These are phyloP conservation scores for Eptatretus atami DNA, from an alignment of 2,797 vertebrate species.

Conservation along the genomic window DNA sequence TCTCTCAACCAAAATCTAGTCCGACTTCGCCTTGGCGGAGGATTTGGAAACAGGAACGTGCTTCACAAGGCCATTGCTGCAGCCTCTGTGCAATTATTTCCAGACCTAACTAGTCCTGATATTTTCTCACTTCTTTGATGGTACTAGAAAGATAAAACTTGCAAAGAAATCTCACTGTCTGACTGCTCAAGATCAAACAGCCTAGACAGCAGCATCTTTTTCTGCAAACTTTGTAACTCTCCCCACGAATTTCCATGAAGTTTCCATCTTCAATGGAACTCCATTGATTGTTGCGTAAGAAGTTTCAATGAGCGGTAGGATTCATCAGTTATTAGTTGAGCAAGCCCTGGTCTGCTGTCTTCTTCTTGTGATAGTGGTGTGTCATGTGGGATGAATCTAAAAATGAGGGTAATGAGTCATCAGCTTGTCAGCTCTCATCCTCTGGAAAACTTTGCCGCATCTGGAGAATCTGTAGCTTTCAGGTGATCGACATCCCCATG, in stretches of 20 bases:
- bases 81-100: too few species aligned
- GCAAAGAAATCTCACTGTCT: constrained; percentile 64
- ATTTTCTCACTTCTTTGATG: too few species aligned
- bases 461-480: constrained; percentile 4
- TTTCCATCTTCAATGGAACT: constrained; percentile 88
- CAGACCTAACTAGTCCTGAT: too few species aligned
- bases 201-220: constrained; percentile 95
- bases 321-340: constrained; percentile 67
- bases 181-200: constrained; percentile 79
- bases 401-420: constrained; percentile 64
- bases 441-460: constrained; percentile 20
- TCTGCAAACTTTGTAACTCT: constrained; percentile 95
- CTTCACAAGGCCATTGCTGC: background rate
- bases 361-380: constrained; percentile 73
- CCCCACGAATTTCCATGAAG: constrained; percentile 77
- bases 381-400: constrained; percentile 64
- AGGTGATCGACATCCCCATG: background rate
- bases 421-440: constrained; percentile 50
- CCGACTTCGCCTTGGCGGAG: too few species aligned
- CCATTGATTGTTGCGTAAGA: constrained; percentile 77
- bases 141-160: too few species aligned
- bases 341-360: constrained; percentile 70
- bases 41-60: background rate
- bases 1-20: too few species aligned
- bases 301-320: constrained; percentile 79